Evolutionary conservation across 2,888 invertebrate species (phyloP).

Genomic region (Heliconius sara): DNA sequence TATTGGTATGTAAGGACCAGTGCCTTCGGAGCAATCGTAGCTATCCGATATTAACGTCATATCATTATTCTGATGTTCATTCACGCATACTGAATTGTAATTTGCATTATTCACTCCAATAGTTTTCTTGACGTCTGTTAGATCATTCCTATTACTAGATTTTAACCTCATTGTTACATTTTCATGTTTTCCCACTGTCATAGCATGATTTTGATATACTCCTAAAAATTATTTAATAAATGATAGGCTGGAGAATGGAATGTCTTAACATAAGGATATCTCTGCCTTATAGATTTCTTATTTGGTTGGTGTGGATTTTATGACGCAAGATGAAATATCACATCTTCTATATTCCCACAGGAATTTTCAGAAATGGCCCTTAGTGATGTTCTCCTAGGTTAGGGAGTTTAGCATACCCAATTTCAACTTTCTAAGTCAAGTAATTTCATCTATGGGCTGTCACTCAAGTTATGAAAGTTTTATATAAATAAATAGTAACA

Average conservation of each 20-base stretch:
- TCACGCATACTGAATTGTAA: slow-evolving; percentile 17
- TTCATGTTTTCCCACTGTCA: slow-evolving; percentile 31
- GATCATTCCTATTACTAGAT: slow-evolving; percentile 15
- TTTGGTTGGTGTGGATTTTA: too few relatives aligned
- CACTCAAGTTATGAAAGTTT: too few relatives aligned
- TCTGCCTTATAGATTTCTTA: not conserved
- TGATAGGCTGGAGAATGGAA: not conserved
- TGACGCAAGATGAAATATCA: too few relatives aligned
- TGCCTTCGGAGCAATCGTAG: slow-evolving; percentile 57
- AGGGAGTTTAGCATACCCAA: too few relatives aligned
- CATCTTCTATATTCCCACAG: too few relatives aligned
- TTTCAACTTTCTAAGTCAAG: too few relatives aligned
- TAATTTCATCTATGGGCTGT: too few relatives aligned
- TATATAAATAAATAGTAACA: too few relatives aligned
- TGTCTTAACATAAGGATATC: not conserved
- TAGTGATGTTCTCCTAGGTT: too few relatives aligned
- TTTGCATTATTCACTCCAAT: slow-evolving; percentile 29
- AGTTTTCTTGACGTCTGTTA: not conserved
- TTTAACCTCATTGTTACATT: slow-evolving; percentile 29
- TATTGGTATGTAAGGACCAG: slow-evolving; percentile 95
- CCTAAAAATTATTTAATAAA: slow-evolving; percentile 39
- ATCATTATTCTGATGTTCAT: slow-evolving; percentile 15
- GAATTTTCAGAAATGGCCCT: too few relatives aligned
- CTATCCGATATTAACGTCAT: slow-evolving; percentile 54
- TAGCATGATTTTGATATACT: slow-evolving; percentile 43